A percentile compares a stretch with the other conserved stretches of the same genome.
phyloP scores from a whole-genome alignment of 1,140 invertebrate species.

The Neomicropteryx cornuta region DNA sequence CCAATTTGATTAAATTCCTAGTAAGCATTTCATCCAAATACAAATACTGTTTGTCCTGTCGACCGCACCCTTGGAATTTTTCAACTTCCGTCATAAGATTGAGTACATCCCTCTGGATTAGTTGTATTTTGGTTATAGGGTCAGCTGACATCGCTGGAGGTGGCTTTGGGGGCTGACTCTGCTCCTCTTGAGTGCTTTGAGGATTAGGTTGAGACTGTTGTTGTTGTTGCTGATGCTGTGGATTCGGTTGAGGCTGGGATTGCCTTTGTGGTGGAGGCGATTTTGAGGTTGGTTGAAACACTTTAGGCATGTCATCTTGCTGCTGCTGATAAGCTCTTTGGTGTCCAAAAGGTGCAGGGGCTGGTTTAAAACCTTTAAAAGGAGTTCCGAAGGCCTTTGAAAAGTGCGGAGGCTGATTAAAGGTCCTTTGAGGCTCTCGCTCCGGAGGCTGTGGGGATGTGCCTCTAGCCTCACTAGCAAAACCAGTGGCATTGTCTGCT shows the following conservation, averaged over 20 bases:
- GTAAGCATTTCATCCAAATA: slow-evolving; percentile 93
- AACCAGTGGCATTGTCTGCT: slow-evolving; percentile 25
- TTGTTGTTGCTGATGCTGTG: slow-evolving; percentile 23
- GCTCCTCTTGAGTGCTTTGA: no score
- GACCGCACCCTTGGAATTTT: slow-evolving; percentile 56
- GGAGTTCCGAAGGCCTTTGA: slow-evolving; percentile 29
- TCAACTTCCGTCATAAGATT: slow-evolving; percentile 68
- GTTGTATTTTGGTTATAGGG: slow-evolving; percentile 66
- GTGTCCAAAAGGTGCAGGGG: slow-evolving; percentile 22
- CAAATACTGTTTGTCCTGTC: slow-evolving; percentile 74
- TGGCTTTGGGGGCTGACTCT: no score
- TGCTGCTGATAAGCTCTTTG: slow-evolving; percentile 24
- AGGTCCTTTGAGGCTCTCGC: slow-evolving; percentile 12
- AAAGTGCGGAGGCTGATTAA: slow-evolving; percentile 30
- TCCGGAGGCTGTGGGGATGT: slow-evolving; percentile 17
- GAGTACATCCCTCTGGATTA: slow-evolving; percentile 70
- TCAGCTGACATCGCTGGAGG: slow-evolving; percentile 44
- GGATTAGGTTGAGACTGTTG: slow-evolving; percentile 10
- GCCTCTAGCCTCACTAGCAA: slow-evolving; percentile 23
- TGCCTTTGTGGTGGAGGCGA: slow-evolving; percentile 22
- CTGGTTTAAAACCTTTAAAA: slow-evolving; percentile 28
- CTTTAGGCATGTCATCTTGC: slow-evolving; percentile 17
- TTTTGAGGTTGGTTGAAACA: slow-evolving; percentile 18
- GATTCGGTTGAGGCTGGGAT: slow-evolving; percentile 17
- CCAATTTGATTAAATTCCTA: slow-evolving; percentile 79